These are phyloP conservation scores for Hycleus phaleratus DNA, from an alignment of 1,140 invertebrate species.

Conservation along the genomic window DNA sequence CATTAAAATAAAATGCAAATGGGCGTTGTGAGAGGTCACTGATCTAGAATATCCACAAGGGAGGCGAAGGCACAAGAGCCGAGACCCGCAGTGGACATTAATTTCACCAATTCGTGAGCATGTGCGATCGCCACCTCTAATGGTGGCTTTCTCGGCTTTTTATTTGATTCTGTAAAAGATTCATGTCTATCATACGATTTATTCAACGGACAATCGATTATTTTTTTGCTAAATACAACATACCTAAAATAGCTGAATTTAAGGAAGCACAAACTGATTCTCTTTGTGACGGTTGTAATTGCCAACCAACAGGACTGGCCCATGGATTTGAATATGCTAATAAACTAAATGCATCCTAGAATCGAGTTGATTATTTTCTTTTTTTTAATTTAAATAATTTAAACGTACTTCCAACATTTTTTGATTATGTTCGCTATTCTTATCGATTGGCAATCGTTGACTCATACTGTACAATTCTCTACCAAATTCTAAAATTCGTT, in stretches of 20 bases:
- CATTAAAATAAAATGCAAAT: conserved; percentile 6
- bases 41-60: conserved; percentile 54
- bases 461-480: conserved; percentile 88
- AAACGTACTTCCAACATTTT: conserved; percentile 78
- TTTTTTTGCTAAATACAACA: neutral
- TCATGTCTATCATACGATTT: neutral
- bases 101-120: conserved; percentile 74
- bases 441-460: conserved; percentile 71
- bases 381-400: neutral
- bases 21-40: conserved; percentile 18
- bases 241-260: conserved; percentile 94
- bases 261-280: conserved; percentile 91
- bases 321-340: conserved; percentile 96
- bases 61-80: conserved; percentile 91
- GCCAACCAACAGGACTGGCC: conserved; percentile 92
- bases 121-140: conserved; percentile 87
- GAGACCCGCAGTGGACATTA: conserved; percentile 83
- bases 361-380: no score
- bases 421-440: conserved; percentile 81
- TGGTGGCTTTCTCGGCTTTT: conserved; percentile 79
- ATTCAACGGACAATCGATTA: no score
- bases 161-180: conserved; percentile 71
- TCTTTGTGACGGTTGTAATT: conserved; percentile 83
- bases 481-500: conserved; percentile 88
- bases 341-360: conserved; percentile 92